Evolutionary conservation across 2,888 invertebrate genomes (phyloP).

Genomic region (Cataglyphis altisquamis): DNA sequence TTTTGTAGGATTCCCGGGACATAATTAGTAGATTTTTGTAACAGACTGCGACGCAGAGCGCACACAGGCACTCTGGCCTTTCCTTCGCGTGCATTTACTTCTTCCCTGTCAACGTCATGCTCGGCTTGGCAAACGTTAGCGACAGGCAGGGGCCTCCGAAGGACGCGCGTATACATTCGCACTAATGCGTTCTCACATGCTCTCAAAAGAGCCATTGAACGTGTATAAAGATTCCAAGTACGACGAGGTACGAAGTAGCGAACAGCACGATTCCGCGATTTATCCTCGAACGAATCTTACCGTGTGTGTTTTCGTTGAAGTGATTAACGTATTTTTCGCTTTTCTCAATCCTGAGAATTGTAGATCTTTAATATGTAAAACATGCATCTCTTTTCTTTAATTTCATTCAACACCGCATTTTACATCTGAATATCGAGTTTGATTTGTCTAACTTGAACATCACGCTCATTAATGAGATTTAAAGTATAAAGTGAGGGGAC

Average conservation of each 20-base stretch:
- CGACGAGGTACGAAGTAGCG: conserved; percentile 14
- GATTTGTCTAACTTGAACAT: not conserved
- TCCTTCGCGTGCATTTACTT: conserved; percentile 42
- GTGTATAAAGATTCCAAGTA: conserved; percentile 46
- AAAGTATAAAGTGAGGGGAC: not conserved
- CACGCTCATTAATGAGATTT: not conserved
- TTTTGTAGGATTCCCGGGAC: not conserved
- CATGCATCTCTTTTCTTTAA: not conserved
- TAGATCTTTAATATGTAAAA: not conserved
- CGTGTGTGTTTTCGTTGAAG: conserved; percentile 3
- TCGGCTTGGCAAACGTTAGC: conserved; percentile 75
- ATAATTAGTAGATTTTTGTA: conserved; percentile 15
- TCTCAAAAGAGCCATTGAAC: conserved; percentile 60
- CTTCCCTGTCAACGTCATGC: conserved; percentile 68
- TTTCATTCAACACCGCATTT: not conserved
- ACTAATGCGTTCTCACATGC: conserved; percentile 15
- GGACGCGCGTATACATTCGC: conserved; percentile 63
- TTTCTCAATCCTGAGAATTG: not conserved
- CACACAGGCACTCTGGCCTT: conserved; percentile 1
- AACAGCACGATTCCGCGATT: conserved; percentile 15
- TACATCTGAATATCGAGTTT: not conserved
- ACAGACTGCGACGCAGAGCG: not conserved
- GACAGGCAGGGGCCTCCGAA: conserved; percentile 72
- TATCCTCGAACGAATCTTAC: conserved; percentile 32
- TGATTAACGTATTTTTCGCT: conserved; percentile 5